Evolutionary conservation across 37 sponge, comb jelly and placozoan species (phyloP).

Genomic region (Amphimedon queenslandica): DNA sequence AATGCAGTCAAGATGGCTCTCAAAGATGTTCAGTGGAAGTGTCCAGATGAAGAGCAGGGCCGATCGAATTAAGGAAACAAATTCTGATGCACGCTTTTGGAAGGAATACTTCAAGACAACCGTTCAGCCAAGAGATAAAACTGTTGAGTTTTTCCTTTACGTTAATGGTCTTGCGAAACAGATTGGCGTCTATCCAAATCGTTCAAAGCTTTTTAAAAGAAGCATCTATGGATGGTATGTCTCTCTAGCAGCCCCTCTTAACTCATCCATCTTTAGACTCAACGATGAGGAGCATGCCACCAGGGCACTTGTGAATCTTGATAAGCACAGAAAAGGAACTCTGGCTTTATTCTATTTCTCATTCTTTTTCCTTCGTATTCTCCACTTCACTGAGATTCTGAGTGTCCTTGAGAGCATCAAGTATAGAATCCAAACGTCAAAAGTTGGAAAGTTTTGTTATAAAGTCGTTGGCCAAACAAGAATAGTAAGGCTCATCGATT

Average conservation of each 20-base stretch:
- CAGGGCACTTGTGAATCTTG: conserved; percentile 50
- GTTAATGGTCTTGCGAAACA: conserved; percentile 69
- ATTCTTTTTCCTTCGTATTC: conserved; percentile 61
- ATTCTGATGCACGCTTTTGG: conserved; percentile 50
- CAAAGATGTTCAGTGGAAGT: conserved; percentile 59
- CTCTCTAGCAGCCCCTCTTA: conserved; percentile 70
- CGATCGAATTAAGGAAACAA: conserved; percentile 28
- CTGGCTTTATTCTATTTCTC: conserved; percentile 46
- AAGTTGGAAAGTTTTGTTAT: conserved; percentile 50
- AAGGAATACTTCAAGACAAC: conserved; percentile 48
- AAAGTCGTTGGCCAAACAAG: conserved; percentile 12
- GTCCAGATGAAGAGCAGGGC: conserved; percentile 36
- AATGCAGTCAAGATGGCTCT: conserved; percentile 84
- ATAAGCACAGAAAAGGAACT: conserved; percentile 50
- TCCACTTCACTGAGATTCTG: conserved; percentile 60
- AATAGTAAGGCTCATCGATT: conserved; percentile 28
- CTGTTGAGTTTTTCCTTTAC: conserved; percentile 79
- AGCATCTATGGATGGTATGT: conserved; percentile 60
- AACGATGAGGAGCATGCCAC: conserved; percentile 45
- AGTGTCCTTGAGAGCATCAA: conserved; percentile 46
- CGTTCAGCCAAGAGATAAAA: conserved; percentile 33
- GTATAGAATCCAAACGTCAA: conserved; percentile 60
- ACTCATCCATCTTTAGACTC: conserved; percentile 62
- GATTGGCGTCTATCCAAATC: conserved; percentile 78
- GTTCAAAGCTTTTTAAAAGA: conserved; percentile 60